These are phyloP conservation scores for Nowickia ferox DNA, from an alignment of 2,888 invertebrate species.

Conservation along the genomic window DNA sequence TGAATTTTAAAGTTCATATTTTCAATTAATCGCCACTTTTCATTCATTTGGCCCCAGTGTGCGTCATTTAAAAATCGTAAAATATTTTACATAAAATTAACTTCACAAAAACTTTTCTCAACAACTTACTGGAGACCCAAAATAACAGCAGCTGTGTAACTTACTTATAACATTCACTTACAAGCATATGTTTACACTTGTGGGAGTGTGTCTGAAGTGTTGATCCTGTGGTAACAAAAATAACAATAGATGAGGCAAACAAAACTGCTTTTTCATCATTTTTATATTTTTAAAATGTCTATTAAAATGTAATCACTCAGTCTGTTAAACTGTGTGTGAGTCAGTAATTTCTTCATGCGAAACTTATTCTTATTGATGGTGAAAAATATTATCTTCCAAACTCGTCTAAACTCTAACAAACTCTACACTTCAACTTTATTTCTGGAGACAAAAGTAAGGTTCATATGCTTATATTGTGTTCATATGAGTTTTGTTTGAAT, in stretches of 20 bases:
- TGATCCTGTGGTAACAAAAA: not conserved
- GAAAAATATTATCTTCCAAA: not conserved
- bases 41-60: too few species aligned
- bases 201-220: not conserved
- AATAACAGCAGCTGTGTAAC: constrained; percentile 49
- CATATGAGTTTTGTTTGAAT: too few species aligned
- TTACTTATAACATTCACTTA: not conserved
- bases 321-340: not conserved
- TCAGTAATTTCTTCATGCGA: too few species aligned
- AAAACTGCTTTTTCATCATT: constrained; percentile 64
- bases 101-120: too few species aligned
- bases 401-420: not conserved
- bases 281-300: constrained; percentile 43
- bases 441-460: not conserved
- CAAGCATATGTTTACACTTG: not conserved
- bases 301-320: constrained; percentile 13
- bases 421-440: too few species aligned
- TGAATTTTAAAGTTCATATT: too few species aligned
- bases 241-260: constrained; percentile 23
- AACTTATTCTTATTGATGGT: not conserved
- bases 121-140: constrained; percentile 24
- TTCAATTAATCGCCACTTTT: too few species aligned
- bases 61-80: constrained; percentile 72
- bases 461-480: not conserved
- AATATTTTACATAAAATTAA: constrained; percentile 68